Percentiles rank a stretch among this genome's conserved stretches.
These are phyloP conservation scores for Chymomyza caudatula DNA, from an alignment of 2,888 invertebrate genomes.

Conservation along the genomic window DNA sequence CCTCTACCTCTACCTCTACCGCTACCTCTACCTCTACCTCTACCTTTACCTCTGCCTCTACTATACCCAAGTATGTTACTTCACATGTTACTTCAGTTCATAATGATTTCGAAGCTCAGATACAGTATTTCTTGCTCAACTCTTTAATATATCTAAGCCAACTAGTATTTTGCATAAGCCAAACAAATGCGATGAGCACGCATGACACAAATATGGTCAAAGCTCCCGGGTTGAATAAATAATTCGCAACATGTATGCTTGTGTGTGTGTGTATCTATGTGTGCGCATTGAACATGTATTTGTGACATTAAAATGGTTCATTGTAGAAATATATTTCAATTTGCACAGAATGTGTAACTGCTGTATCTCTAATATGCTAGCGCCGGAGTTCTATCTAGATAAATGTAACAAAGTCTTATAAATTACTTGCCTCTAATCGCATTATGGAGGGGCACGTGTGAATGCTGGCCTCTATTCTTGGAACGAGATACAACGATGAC, in stretches of 20 bases:
- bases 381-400: not conserved
- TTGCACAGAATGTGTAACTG: not conserved
- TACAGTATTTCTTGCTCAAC: not conserved
- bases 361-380: not conserved
- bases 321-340: not conserved
- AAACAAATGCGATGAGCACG: not conserved
- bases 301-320: not conserved
- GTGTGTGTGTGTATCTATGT: not conserved
- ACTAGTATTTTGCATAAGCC: not conserved
- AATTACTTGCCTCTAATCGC: slow-evolving; percentile 44
- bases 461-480: slow-evolving; percentile 10
- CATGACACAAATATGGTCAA: not conserved
- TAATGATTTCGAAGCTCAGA: too few species aligned
- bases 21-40: too few species aligned
- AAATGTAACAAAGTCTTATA: slow-evolving; percentile 33
- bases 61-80: too few species aligned
- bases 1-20: too few species aligned
- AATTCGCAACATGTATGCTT: not conserved
- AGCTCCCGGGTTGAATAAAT: not conserved
- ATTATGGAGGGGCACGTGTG: slow-evolving; percentile 32
- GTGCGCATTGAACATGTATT: not conserved
- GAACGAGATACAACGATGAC: not conserved
- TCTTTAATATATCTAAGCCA: not conserved
- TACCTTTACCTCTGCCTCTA: too few species aligned
- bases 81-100: too few species aligned